Base-by-base conservation (phyloP, 2,888 invertebrate genomes). In the Drosophila ustulata region DNA sequence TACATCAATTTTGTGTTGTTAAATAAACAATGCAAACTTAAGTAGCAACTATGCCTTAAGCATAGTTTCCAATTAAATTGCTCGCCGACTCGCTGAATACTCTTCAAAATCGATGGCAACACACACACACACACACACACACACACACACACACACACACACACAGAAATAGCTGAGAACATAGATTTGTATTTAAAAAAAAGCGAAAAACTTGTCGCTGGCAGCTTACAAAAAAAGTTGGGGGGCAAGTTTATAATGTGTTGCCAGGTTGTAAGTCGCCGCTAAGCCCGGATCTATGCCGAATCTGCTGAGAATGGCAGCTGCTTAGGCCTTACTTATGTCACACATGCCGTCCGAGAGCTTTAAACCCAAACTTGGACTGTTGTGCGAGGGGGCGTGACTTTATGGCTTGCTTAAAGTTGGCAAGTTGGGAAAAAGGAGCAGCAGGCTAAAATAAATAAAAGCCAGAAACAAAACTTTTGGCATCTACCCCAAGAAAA, bases 321-420 rank as follows among this genome's bases (percentile, higher is more conserved):
- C 79, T 70, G 66, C 85, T 84, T 87, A 78, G 80, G 85, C 80
- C 80, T 81, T 81, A 81, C 88, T 81, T 78, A 81, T 81, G 80
- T 87, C 87, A 87, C 75, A 75, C 80, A 79, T 75, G 80, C 78
- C 67, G 62, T 68, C 61, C 56, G n/a, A 63, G 46, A 56, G 70
- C 70, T 75, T 75, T 75, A 43, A 75, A 65, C 62, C 45, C 49
- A 75, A 75, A 79, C 76, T 68, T 63, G 28, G 45, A 61, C 63
- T 69, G 64, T 64, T n/a, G n/a, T n/a, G 26, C n/a, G 45, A 28
- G 1, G 3, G 8, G 6, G 5, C 23, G 23, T 18, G 8, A 62
- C 61, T 74, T 78, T 73, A 82, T 55, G 67, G 66, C 70, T 84
- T 81, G 67, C 67, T 88, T 78, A 84, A 81, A 81, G 85, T 81